These are phyloP conservation scores for Latrodectus geometricus DNA, from an alignment of 1,140 invertebrate species.

Conservation along the genomic window DNA sequence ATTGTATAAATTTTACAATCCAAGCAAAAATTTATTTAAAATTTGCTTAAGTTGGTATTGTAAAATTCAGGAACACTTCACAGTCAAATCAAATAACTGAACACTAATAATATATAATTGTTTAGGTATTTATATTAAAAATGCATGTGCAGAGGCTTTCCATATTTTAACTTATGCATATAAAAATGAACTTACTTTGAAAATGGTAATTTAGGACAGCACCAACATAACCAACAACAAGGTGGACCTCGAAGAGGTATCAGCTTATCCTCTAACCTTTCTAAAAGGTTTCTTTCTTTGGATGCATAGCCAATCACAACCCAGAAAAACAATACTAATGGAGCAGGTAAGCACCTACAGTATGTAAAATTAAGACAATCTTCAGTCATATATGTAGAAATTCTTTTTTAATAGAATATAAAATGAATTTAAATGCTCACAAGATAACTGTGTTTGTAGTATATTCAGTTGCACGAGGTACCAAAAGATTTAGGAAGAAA, in stretches of 20 bases:
- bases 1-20: no score
- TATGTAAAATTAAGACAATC: not conserved
- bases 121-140: no score
- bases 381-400: not conserved
- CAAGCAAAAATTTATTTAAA: no score
- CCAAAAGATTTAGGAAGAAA: slow-evolving; percentile 59
- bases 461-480: slow-evolving; percentile 57
- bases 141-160: not conserved
- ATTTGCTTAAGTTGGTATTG: no score
- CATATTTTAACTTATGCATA: not conserved
- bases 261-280: slow-evolving; percentile 49
- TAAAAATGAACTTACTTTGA: slow-evolving; percentile 38
- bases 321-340: slow-evolving; percentile 60
- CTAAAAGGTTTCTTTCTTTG: slow-evolving; percentile 51
- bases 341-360: slow-evolving; percentile 55
- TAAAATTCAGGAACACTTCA: no score
- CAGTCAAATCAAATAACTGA: no score
- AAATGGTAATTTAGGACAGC: slow-evolving; percentile 59
- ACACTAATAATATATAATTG: no score
- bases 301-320: slow-evolving; percentile 58
- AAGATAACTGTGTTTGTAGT: slow-evolving; percentile 50
- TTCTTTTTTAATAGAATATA: not conserved
- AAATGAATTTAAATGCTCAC: slow-evolving; percentile 6
- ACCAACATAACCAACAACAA: slow-evolving; percentile 59
- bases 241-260: slow-evolving; percentile 59